Base-by-base conservation (phyloP, 2,113 vertebrate species). In the Centropus bengalensis region DNA sequence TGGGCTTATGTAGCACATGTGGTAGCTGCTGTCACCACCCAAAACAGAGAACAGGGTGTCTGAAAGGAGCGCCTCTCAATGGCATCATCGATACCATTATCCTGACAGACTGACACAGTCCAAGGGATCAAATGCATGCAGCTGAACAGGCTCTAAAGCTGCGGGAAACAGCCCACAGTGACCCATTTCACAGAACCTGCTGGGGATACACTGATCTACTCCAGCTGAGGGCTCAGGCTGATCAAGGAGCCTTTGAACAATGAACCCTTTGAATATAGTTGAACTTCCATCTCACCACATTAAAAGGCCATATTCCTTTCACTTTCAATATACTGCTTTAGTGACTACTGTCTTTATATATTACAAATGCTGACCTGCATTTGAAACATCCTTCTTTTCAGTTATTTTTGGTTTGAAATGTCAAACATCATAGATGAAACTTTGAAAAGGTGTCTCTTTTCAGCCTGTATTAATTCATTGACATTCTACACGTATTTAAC, bases 401-500 rank as follows among this genome's bases (percentile, higher is more conserved):
- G 24, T 44, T 45, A 30, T 60, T 58, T 71, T 76, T 69, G 5
- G 10, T 60, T 62, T 66, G 22, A 59, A 79, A 68, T 52, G 15
- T 55, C 82, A 36, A 62, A 12, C 20, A 71, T 60, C 26, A 40
- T 12, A 74, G 28, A 38, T 3, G 18, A 91, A 89, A 70, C 16
- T 20, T 52, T 85, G 63, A 54, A 69, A 78, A 59, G 3, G 15
- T 62, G 4, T 36, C 9, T 8, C 26, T 86, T 82, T 82, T 67
- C 42, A 67, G n/a, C 11, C 23, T 56, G 5, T 33, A 59, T 84
- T 62, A 75, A 58, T 70, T 88, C 23, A 63, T 33, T 71, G 23
- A 52, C 59, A 81, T 78, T 91, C 82, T 68, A 36, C 32, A 83
- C 19, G 27, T 92, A 87, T 68, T 88, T 95, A 94, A 88, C 27